Evolutionary conservation across 2,797 vertebrate species (phyloP).

Genomic region (Periparus ater): DNA sequence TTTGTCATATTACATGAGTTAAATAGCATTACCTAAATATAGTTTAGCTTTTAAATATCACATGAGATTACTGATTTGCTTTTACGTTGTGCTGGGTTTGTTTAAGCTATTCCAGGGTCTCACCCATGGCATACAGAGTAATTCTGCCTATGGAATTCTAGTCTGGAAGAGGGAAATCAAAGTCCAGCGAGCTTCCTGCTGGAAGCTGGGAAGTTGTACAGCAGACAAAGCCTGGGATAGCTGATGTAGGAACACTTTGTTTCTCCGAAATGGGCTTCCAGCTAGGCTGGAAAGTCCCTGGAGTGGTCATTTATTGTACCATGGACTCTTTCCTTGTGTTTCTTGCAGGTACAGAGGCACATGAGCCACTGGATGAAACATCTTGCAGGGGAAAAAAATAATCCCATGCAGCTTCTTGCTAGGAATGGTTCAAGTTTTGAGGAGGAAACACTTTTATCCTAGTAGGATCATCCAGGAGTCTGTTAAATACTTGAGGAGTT

Average conservation of each 20-base stretch:
- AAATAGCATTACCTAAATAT: conserved; percentile 59
- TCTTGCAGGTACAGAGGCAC: background rate
- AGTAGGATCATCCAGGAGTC: background rate
- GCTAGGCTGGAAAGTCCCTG: background rate
- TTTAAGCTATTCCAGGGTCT: conserved; percentile 32
- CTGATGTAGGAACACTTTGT: background rate
- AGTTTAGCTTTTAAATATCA: conserved; percentile 66
- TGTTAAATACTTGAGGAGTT: background rate
- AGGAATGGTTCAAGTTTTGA: background rate
- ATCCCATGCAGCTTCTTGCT: background rate
- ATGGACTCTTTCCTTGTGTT: background rate
- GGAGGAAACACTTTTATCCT: conserved; percentile 10
- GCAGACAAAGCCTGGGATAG: background rate
- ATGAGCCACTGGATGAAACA: background rate
- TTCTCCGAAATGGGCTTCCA: background rate
- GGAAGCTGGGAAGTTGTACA: background rate
- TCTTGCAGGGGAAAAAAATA: background rate
- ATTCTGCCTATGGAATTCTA: background rate
- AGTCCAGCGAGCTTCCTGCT: background rate
- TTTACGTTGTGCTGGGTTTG: conserved; percentile 7
- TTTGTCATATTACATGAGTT: conserved; percentile 61
- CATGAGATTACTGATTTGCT: conserved; percentile 54
- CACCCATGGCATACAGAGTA: background rate
- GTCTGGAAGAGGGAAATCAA: background rate
- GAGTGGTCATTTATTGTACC: background rate